A percentile compares a stretch with the other conserved stretches of the same genome.
Conservation (phyloP, 2,888 invertebrate genomes). For the Smittia aterrima region DNA sequence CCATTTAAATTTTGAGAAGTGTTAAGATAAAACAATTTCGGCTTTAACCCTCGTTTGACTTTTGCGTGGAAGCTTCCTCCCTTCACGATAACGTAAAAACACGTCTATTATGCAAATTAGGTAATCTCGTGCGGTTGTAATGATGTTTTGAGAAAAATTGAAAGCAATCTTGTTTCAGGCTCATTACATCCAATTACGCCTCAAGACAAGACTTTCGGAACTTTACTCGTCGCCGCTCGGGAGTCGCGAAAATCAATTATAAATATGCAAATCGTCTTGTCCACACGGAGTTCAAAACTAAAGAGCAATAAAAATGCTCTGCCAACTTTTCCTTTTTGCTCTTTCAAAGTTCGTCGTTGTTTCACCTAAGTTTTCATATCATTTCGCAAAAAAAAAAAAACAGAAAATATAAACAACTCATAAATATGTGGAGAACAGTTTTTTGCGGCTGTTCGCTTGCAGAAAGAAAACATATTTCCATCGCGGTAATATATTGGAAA, state of each 20-base stretch:
- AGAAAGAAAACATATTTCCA: background rate
- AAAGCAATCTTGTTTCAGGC: conserved; percentile 30
- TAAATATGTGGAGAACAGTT: background rate
- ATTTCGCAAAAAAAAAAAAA: background rate
- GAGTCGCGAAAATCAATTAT: too few species aligned
- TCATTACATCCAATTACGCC: conserved; percentile 28
- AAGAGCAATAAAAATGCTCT: too few species aligned
- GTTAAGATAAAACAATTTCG: too few species aligned
- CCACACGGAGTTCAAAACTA: too few species aligned
- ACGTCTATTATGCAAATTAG: conserved; percentile 29
- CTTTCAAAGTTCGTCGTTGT: background rate
- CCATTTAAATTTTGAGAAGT: too few species aligned
- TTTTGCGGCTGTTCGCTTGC: background rate
- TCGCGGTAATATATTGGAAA: background rate
- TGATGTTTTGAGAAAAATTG: background rate
- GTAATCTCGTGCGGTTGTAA: conserved; percentile 27
- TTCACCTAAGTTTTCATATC: background rate
- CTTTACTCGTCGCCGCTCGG: too few species aligned
- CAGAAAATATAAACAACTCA: background rate
- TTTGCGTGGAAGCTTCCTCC: too few species aligned
- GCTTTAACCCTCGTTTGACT: too few species aligned
- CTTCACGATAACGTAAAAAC: too few species aligned
- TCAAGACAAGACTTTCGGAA: background rate
- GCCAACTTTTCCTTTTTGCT: background rate
- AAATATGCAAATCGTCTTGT: too few species aligned